Base-by-base conservation (phyloP, 1,140 invertebrate species). In the Cylas formicarius region DNA sequence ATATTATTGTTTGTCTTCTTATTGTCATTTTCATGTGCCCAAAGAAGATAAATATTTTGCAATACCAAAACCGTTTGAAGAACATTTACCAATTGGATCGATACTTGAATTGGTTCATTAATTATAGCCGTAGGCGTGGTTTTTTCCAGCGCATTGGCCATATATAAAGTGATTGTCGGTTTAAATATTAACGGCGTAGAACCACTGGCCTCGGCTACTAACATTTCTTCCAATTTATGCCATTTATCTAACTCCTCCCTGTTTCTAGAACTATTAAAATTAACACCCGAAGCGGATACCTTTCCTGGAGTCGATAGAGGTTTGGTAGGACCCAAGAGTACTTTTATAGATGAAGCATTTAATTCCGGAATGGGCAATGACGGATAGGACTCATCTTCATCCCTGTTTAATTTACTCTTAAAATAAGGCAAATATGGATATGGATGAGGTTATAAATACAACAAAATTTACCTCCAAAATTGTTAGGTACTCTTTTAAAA, bases 401-500 rank as follows among this genome's bases (percentile, higher is more conserved):
- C 52, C 21, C 49, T 43, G 29, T 50, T 42, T 27, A 57, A 37
- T 38, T 56, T 60, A 36, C 17, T 7, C 13, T 27, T 38, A 16
- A 31, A 11, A 31, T 31, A 16, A 31, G 13, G 11, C 18, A 6
- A 31, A 13, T n/a, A 31, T 31, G 18, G n/a, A 26, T 26, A n/a
- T 26, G 8, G 13, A 31, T 11, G 18, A 16, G 11, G 5, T 31
- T 7, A 31, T 26, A 8, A 8, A 26, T n/a, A 26, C 18, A 31
- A 6, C 29, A 31, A 31, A 43, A 68, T 67, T 66, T 66, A 87
- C 84, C 69, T 82, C 80, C 55, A 85, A 80, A 18, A 84, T 84
- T 56, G 82, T 76, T 47, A 95, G 75, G 70, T 90, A 96, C 70
- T 96, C 91, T 55, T 86, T 77, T 5, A 95, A 71, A 70, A 91